Base-by-base conservation (phyloP, 2,797 vertebrate species). In the Bradypodion ventrale region DNA sequence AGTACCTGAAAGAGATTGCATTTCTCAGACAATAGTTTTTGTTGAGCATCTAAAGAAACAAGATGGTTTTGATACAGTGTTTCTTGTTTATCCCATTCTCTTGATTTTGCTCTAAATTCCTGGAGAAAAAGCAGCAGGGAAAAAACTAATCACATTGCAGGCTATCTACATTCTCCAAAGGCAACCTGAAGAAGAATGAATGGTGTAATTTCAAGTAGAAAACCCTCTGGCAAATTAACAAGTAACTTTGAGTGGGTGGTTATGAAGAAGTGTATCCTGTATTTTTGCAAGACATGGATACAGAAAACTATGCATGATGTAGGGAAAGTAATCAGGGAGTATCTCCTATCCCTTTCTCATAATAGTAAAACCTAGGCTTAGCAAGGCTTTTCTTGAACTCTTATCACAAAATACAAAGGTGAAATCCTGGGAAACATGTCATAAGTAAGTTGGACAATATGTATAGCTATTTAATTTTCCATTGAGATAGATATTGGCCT, bases 1-100 rank as follows among this genome's bases (percentile, higher is more conserved):
- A n/a, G n/a, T 95, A 97, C 96, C 96, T 97, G 95, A 93, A 95
- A 95, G 49, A 94, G 90, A 91, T 91, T 85, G 89, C 83, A 95
- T 89, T 95, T 96, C 89, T 95, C 88, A 0, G 92, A 89, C 32
- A 96, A 74, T 46, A 91, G 63, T 89, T 95, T 96, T 85, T 89
- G 92, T 85, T 95, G 94, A 79, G 86, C 92, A 86, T 94, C 91
- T 91, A 96, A 84, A 83, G 90, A 93, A 83, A 92, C 60, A 10
- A 96, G 87, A 66, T 90, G 89, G 84, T 95, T 94, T 91, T 95
- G 93, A 85, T 89, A 94, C 0, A 91, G 81, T 59, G 83, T 84
- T 70, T 94, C 91, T 63, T 95, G 95, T 62, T 95, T 95, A 89
- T 96, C 94, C 93, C 94, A 94, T 88, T 96, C 92, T 86, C 90